phyloP scores from a whole-genome alignment of 2,888 invertebrate genomes.

The Drosophila demipolita region DNA sequence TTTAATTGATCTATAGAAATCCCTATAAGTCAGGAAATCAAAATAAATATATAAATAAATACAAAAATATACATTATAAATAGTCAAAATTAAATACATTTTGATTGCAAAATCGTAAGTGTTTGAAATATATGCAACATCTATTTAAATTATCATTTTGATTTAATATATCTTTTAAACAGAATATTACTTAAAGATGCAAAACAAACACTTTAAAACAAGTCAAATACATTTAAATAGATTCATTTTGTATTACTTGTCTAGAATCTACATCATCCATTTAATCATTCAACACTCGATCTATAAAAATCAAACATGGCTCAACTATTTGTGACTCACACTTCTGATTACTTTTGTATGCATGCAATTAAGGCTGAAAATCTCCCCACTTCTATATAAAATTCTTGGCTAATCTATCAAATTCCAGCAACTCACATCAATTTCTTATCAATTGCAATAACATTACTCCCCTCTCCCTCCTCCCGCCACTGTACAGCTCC shows the following conservation, averaged over 20 bases:
- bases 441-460: conserved; percentile 45
- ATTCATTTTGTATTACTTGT: neutral
- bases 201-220: neutral
- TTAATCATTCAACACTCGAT: neutral
- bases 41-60: too few species aligned
- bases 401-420: conserved; percentile 47
- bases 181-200: neutral
- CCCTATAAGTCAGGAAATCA: too few species aligned
- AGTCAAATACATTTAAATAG: neutral
- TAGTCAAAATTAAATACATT: neutral
- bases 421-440: conserved; percentile 15
- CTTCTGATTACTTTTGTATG: conserved; percentile 1
- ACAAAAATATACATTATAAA: neutral
- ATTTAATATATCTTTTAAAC: neutral
- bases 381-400: neutral
- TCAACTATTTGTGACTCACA: neutral
- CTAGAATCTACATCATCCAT: neutral
- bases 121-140: too few species aligned
- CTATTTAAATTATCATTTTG: neutral
- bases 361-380: conserved; percentile 1
- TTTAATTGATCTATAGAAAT: too few species aligned
- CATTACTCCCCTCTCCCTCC: conserved; percentile 2
- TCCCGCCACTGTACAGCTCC: neutral
- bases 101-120: too few species aligned
- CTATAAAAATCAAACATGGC: neutral